Conservation (phyloP, 53 echinoderm and acorn worm species). For the Pentamera pediparva region DNA sequence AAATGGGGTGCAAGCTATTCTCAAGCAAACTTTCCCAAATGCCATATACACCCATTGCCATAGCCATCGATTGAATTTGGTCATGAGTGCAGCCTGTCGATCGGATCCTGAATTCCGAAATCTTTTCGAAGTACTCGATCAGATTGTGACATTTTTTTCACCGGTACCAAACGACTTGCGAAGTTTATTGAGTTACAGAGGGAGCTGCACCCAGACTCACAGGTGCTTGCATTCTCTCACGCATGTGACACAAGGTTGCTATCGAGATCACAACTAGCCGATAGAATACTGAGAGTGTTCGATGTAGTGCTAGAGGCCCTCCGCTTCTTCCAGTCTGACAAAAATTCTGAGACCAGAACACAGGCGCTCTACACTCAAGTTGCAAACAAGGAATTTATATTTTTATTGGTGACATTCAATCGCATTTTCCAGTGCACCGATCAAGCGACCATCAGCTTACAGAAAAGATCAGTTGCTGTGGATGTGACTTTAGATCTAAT, state of each 20-base stretch:
- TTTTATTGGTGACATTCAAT: background rate
- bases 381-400: too few relatives aligned
- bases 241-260: background rate
- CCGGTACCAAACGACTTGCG: background rate
- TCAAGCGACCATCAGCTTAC: background rate
- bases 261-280: background rate
- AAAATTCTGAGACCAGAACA: background rate
- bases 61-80: constrained; percentile 5
- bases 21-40: constrained; percentile 11
- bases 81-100: background rate
- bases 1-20: background rate
- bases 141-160: background rate
- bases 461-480: background rate
- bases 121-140: constrained; percentile 1
- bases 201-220: background rate
- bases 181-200: constrained; percentile 1
- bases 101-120: background rate
- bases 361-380: background rate
- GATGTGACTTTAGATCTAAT: background rate
- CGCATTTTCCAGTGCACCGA: constrained; percentile 3
- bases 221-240: background rate
- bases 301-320: background rate
- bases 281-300: background rate
- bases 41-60: constrained; percentile 8
- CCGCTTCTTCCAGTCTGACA: background rate